A percentile compares a stretch with the other conserved stretches of the same genome.
Conservation (phyloP, 2,797 vertebrate species). For the Staurois parvus region DNA sequence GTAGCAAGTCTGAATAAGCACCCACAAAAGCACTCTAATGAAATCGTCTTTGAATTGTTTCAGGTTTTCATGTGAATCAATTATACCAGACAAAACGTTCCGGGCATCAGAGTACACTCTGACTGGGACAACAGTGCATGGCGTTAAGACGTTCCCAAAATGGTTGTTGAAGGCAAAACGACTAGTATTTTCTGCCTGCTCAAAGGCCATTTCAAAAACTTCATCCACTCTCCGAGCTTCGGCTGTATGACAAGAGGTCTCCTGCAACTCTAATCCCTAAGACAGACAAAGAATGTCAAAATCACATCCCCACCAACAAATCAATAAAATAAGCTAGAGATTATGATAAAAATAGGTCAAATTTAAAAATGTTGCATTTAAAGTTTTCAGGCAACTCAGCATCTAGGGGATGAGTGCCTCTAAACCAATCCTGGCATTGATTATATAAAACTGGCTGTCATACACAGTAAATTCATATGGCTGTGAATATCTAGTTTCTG, state of each 20-base stretch:
- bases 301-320: neutral
- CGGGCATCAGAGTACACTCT: conserved; percentile 91
- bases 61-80: conserved; percentile 93
- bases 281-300: conserved; percentile 38
- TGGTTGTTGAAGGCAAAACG: conserved; percentile 85
- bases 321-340: no score
- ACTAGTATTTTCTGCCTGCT: conserved; percentile 80
- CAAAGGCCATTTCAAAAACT: conserved; percentile 91
- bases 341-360: no score
- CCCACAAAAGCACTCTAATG: conserved; percentile 91
- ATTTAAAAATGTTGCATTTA: no score
- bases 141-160: conserved; percentile 91
- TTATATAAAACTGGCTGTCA: no score
- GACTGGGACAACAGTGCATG: conserved; percentile 86
- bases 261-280: conserved; percentile 95
- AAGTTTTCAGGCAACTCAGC: no score
- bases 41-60: conserved; percentile 93
- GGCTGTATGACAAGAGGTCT: conserved; percentile 95
- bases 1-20: conserved; percentile 88
- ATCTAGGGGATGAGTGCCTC: no score
- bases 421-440: no score
- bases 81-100: conserved; percentile 92
- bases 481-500: neutral
- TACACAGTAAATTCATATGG: neutral
- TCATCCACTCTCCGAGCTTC: conserved; percentile 95